These are phyloP conservation scores for Polydesmus complanatus DNA, from an alignment of 2,888 invertebrate species.

Conservation along the genomic window DNA sequence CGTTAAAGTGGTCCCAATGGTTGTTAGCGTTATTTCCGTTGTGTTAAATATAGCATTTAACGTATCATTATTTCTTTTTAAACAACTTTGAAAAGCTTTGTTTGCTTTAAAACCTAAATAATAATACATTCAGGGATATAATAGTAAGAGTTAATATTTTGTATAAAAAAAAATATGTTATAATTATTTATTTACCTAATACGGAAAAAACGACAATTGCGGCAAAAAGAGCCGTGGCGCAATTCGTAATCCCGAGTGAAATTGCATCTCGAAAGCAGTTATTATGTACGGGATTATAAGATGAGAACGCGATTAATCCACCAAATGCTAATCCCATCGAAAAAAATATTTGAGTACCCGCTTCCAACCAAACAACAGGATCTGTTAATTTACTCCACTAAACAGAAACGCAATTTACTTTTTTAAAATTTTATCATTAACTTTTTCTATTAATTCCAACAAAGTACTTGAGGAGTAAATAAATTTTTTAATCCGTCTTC, in stretches of 20 bases:
- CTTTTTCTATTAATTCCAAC: background rate
- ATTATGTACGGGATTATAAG: constrained; percentile 92
- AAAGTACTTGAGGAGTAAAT: constrained; percentile 63
- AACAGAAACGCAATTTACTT: constrained; percentile 24
- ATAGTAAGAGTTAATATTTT: constrained; percentile 3
- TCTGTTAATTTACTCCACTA: constrained; percentile 76
- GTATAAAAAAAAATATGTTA: background rate
- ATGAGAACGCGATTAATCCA: constrained; percentile 87
- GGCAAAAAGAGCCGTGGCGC: constrained; percentile 91
- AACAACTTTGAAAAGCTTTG: constrained; percentile 63
- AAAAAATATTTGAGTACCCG: constrained; percentile 95
- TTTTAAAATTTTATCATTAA: too few relatives aligned
- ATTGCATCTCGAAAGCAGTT: constrained; percentile 90
- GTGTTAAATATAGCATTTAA: constrained; percentile 28
- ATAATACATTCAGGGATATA: background rate
- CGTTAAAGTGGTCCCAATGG: too few relatives aligned
- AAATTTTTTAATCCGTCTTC: constrained; percentile 72
- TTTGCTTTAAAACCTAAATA: constrained; percentile 64
- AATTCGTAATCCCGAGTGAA: constrained; percentile 81
- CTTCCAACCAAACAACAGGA: constrained; percentile 93
- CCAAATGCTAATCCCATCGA: constrained; percentile 91
- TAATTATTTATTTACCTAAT: constrained; percentile 44
- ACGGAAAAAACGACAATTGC: constrained; percentile 92
- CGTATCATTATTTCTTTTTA: constrained; percentile 47
- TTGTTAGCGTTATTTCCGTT: too few relatives aligned